Evolutionary conservation across 2,888 invertebrate genomes (phyloP).

Genomic region (Hoplodrina blanda): DNA sequence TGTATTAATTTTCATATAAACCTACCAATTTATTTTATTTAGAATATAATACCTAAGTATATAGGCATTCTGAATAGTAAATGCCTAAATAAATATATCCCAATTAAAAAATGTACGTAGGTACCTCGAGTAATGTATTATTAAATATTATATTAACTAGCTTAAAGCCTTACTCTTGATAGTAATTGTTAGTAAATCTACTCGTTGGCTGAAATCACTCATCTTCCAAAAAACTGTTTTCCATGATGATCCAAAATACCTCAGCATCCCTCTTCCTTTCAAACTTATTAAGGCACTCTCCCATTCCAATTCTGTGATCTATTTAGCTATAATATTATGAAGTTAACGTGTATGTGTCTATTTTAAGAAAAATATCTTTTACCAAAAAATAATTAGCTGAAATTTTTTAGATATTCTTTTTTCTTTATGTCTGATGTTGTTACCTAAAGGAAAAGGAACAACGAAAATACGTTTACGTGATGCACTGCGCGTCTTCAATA

Average conservation of each 20-base stretch:
- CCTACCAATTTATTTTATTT: slow-evolving; percentile 17
- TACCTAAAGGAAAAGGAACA: background rate
- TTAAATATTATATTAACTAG: slow-evolving; percentile 27
- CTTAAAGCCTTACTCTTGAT: slow-evolving; percentile 47
- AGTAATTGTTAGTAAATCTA: slow-evolving; percentile 40
- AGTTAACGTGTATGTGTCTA: slow-evolving; percentile 45
- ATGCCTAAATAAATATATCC: slow-evolving; percentile 40
- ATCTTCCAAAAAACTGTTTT: slow-evolving; percentile 65
- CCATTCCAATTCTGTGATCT: slow-evolving; percentile 76
- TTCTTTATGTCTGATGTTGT: slow-evolving; percentile 6
- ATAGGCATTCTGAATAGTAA: slow-evolving; percentile 32
- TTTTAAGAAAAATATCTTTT: slow-evolving; percentile 25
- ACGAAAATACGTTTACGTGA: background rate
- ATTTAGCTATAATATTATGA: slow-evolving; percentile 60
- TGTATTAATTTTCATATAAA: slow-evolving; percentile 8
- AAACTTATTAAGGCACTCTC: slow-evolving; percentile 45
- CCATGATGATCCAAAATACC: slow-evolving; percentile 66
- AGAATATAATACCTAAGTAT: slow-evolving; percentile 33
- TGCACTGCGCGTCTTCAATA: background rate
- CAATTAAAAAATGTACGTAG: slow-evolving; percentile 37
- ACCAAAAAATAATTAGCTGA: slow-evolving; percentile 40
- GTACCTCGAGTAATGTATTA: slow-evolving; percentile 22
- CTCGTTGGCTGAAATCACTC: slow-evolving; percentile 18
- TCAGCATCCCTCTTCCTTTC: slow-evolving; percentile 57
- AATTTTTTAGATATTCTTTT: slow-evolving; percentile 18